Base-by-base conservation (phyloP, 2,113 vertebrate species). In the Aix galericulata region DNA sequence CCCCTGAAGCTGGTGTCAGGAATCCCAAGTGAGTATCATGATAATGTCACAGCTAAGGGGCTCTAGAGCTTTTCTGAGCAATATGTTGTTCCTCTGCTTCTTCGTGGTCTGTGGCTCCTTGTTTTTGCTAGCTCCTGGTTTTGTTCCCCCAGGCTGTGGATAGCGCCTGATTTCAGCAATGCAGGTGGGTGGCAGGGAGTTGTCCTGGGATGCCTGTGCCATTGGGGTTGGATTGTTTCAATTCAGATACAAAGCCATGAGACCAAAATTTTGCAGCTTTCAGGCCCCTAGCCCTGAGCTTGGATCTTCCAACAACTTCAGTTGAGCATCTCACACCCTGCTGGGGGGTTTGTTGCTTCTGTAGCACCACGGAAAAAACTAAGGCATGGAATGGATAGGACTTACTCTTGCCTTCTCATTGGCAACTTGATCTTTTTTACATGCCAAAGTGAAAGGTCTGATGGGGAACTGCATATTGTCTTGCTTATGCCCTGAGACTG, bases 1-100 rank as follows among this genome's bases (percentile, higher is more conserved):
- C 99, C 99, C 0, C 98, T 99, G 90, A 99, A 99, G 92, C 98
- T 99, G 17, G 99, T 99, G 85, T 99, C 99, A 0, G 99, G 99
- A 72, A 99, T 99, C 93, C 99, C 99, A 81, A 99, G 99, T 99
- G 98, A 98, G 99, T 98, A 86, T 38, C 1, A 3, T 2, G 34
- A 9, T 8, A 29, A 2, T 0, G 2, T 4, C 6, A 5, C 20
- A 23, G 66, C 48, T 26, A 10, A 1, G 3, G 42, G 13, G 22
- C 36, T 78, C 68, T 8, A 1, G 0, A 11, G 11, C 0, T 85
- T 66, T 79, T 13, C 63, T 34, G 31, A 80, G 60, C 53, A 9
- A 0, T 12, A 1, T 46, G 36, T 67, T 27, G 17, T 25, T 25
- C 59, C 32, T 13, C 20, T 75, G 17, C 5, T 22, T 26, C 53